Conservation (phyloP, 2,797 vertebrate species). For the Cichlasoma orientale region DNA sequence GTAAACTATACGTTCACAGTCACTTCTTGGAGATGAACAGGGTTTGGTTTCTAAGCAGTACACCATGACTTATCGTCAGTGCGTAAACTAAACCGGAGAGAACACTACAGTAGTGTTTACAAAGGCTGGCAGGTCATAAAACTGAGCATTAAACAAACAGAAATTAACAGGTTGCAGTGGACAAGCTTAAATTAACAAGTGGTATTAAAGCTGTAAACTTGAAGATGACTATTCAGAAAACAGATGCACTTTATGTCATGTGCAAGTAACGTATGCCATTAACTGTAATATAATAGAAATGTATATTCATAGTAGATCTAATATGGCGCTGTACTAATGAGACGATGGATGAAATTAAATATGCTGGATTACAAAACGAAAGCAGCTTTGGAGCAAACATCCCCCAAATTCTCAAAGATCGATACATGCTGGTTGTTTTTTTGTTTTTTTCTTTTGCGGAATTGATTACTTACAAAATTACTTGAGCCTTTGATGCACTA, state of each 20-base stretch:
- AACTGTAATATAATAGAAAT: neutral
- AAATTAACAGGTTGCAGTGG: conserved; percentile 6
- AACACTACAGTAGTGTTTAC: neutral
- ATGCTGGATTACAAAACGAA: neutral
- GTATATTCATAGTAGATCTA: neutral
- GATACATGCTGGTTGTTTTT: neutral
- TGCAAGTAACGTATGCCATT: neutral
- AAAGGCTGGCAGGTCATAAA: conserved; percentile 20
- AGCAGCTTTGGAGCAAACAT: neutral
- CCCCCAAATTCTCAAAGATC: neutral
- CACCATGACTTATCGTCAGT: neutral
- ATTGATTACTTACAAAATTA: neutral
- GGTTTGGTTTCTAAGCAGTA: conserved; percentile 16
- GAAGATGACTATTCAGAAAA: neutral
- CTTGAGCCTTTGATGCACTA: neutral
- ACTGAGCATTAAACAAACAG: conserved; percentile 18
- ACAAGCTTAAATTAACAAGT: neutral
- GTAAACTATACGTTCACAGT: neutral
- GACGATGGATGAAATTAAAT: neutral
- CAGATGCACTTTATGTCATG: neutral
- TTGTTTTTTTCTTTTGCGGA: neutral
- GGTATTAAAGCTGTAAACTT: neutral
- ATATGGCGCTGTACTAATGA: neutral
- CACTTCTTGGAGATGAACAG: conserved; percentile 6
- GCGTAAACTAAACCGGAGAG: neutral